Percentiles rank a stretch among this genome's conserved stretches.
These are phyloP conservation scores for Coilia nasus DNA, from an alignment of 2,797 vertebrate species.

Conservation along the genomic window DNA sequence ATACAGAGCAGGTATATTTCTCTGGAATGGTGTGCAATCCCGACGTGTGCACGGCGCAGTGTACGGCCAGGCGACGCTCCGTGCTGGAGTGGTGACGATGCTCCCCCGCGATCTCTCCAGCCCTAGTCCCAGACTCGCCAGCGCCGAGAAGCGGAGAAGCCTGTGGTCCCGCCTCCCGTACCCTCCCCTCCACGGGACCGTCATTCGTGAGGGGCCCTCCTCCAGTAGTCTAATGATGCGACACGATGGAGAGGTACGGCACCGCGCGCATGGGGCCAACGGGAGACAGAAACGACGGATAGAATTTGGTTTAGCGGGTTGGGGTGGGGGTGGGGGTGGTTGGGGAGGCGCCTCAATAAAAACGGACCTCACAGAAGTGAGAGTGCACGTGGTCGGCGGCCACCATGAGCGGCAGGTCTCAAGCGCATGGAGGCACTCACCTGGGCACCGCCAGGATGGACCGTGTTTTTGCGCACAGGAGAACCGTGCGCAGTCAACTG, in stretches of 20 bases:
- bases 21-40: conserved; percentile 88
- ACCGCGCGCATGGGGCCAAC: conserved; percentile 46
- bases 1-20: conserved; percentile 94
- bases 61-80: conserved; percentile 81
- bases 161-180: conserved; percentile 78
- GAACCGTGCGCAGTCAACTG: conserved; percentile 16
- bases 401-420: conserved; percentile 19
- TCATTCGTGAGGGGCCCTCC: conserved; percentile 76
- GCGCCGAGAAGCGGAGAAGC: conserved; percentile 74
- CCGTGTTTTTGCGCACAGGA: conserved; percentile 30
- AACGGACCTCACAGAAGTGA: conserved; percentile 44
- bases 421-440: conserved; percentile 28
- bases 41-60: conserved; percentile 80
- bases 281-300: conserved; percentile 24
- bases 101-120: conserved; percentile 81
- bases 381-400: conserved; percentile 42
- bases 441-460: conserved; percentile 24
- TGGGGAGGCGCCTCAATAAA: conserved; percentile 37
- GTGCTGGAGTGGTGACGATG: conserved; percentile 80
- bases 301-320: conserved; percentile 10
- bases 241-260: conserved; percentile 65
- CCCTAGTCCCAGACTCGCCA: conserved; percentile 80
- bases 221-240: conserved; percentile 72
- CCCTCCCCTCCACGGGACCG: conserved; percentile 80
- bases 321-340: conserved; percentile 36